Conservation (phyloP, 1,140 invertebrate species). For the Pemphigus obesinymphae region DNA sequence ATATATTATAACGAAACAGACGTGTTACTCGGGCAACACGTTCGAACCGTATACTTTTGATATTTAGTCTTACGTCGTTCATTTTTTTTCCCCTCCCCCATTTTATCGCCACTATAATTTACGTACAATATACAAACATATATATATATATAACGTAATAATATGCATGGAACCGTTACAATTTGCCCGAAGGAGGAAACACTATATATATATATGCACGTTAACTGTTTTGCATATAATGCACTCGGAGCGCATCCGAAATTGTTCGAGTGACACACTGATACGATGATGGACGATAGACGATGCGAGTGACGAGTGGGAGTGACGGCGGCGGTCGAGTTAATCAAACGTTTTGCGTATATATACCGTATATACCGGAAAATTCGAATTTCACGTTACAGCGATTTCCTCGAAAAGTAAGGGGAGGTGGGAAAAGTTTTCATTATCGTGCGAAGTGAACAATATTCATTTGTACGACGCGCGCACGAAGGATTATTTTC, state of each 20-base stretch:
- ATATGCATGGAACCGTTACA: conserved; percentile 17
- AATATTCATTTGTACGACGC: too few relatives aligned
- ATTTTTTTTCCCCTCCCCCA: too few relatives aligned
- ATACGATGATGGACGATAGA: background rate
- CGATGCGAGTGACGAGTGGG: too few relatives aligned
- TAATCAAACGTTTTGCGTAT: background rate
- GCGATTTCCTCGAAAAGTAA: too few relatives aligned
- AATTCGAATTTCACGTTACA: too few relatives aligned
- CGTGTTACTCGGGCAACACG: conserved; percentile 6
- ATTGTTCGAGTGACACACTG: background rate
- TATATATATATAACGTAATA: background rate
- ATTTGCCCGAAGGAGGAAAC: background rate
- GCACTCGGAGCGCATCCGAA: background rate
- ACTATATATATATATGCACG: too few relatives aligned
- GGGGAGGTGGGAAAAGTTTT: too few relatives aligned
- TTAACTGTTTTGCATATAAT: background rate
- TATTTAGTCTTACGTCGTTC: background rate
- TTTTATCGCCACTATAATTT: background rate
- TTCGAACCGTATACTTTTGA: background rate
- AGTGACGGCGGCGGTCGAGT: background rate
- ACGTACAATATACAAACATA: background rate
- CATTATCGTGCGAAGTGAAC: too few relatives aligned
- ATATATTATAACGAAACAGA: background rate
- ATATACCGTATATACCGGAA: too few relatives aligned
- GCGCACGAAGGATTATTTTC: too few relatives aligned